phyloP scores from a whole-genome alignment of 1,140 invertebrate species.

The Calosoma granatense region DNA sequence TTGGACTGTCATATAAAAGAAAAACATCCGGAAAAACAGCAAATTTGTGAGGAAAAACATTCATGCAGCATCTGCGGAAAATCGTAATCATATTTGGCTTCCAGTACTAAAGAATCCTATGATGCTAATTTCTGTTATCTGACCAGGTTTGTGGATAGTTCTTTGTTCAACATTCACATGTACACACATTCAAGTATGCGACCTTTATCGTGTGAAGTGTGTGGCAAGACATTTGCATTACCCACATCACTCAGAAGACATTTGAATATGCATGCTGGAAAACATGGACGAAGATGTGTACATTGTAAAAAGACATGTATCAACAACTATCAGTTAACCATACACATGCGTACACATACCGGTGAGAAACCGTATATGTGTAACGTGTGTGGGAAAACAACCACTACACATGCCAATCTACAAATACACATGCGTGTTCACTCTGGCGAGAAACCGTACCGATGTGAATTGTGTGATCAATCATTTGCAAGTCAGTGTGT shows the following conservation, averaged over 20 bases:
- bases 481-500: conserved; percentile 26
- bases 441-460: conserved; percentile 46
- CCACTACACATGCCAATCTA: conserved; percentile 39
- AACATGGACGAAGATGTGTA: not conserved
- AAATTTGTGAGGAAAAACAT: not conserved
- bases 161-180: too few relatives aligned
- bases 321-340: not conserved
- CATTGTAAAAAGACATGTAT: not conserved
- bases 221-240: not conserved
- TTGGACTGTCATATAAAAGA: not conserved
- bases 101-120: too few relatives aligned
- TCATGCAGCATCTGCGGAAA: not conserved
- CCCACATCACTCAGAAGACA: not conserved
- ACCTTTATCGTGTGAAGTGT: not conserved
- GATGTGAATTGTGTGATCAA: conserved; percentile 41
- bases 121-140: too few relatives aligned
- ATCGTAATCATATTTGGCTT: not conserved
- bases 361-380: conserved; percentile 56
- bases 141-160: too few relatives aligned
- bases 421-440: conserved; percentile 45
- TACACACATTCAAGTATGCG: not conserved
- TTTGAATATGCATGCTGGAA: not conserved
- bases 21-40: not conserved
- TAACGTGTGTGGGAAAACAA: conserved; percentile 49
- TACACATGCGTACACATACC: conserved; percentile 38